Conservation (phyloP, 2,113 vertebrate species). For the Spilogale gracilis region DNA sequence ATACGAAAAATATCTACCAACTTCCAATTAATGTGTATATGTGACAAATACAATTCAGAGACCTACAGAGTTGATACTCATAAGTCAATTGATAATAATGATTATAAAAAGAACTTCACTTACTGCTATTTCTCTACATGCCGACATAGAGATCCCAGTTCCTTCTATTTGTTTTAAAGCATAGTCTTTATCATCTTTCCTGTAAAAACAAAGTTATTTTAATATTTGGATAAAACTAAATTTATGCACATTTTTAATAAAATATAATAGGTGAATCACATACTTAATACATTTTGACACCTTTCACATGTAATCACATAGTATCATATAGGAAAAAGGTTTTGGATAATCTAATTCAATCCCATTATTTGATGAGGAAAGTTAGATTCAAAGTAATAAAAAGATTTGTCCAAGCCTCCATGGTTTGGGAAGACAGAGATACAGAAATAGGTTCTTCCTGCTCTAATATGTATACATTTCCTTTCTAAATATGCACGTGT, state of each 20-base stretch:
- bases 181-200: slow-evolving; percentile 99
- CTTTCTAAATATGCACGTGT: neutral
- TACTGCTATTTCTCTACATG: slow-evolving; percentile 99
- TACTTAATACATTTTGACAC: neutral
- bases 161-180: slow-evolving; percentile 99
- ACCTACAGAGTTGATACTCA: neutral
- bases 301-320: neutral
- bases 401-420: neutral
- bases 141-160: slow-evolving; percentile 99
- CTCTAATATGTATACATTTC: neutral
- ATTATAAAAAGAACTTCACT: slow-evolving; percentile 88
- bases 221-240: slow-evolving; percentile 72
- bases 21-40: slow-evolving; percentile 13
- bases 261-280: neutral
- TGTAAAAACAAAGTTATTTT: slow-evolving; percentile 88
- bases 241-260: slow-evolving; percentile 42
- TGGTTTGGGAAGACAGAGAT: neutral
- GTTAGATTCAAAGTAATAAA: neutral
- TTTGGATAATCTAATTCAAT: neutral
- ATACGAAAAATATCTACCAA: slow-evolving; percentile 27
- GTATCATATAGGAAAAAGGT: neutral
- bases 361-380: neutral
- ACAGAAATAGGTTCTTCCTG: neutral
- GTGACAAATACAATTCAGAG: slow-evolving; percentile 13
- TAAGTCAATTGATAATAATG: neutral